phyloP scores from a whole-genome alignment of 2,113 vertebrate genomes.

The Campylorhamphus procurvoides region DNA sequence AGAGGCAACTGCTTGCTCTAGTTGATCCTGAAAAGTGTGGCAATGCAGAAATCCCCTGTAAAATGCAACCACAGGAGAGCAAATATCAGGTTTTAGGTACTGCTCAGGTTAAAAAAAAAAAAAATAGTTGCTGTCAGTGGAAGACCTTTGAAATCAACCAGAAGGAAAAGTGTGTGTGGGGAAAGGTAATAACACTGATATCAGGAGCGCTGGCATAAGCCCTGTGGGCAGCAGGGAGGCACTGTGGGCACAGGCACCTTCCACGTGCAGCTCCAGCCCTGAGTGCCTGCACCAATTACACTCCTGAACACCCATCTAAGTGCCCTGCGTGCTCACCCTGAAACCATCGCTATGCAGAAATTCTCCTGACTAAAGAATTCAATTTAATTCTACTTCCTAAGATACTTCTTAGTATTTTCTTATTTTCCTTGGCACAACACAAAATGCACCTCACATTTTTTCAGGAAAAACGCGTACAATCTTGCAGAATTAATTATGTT shows the following conservation, averaged over 20 bases:
- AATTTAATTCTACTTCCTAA: background rate
- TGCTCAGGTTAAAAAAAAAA: background rate
- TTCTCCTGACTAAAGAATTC: background rate
- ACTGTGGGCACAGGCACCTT: background rate
- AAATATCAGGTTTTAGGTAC: background rate
- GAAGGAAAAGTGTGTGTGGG: background rate
- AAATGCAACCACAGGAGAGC: accelerated
- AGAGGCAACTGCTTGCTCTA: background rate
- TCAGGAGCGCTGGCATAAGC: background rate
- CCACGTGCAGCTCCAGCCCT: background rate
- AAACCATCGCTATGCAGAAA: background rate
- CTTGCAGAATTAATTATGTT: background rate
- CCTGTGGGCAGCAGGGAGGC: background rate
- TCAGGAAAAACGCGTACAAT: background rate
- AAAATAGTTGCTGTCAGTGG: background rate
- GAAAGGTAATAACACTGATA: background rate
- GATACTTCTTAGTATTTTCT: background rate
- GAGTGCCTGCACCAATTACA: background rate
- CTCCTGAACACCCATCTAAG: accelerated
- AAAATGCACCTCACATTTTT: background rate
- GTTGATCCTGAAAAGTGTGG: background rate
- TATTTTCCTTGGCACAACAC: background rate
- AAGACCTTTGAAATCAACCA: background rate
- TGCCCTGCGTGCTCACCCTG: background rate
- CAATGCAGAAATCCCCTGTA: background rate